phyloP scores from a whole-genome alignment of 2,113 vertebrate species.

The Dicrurus megarhynchus region DNA sequence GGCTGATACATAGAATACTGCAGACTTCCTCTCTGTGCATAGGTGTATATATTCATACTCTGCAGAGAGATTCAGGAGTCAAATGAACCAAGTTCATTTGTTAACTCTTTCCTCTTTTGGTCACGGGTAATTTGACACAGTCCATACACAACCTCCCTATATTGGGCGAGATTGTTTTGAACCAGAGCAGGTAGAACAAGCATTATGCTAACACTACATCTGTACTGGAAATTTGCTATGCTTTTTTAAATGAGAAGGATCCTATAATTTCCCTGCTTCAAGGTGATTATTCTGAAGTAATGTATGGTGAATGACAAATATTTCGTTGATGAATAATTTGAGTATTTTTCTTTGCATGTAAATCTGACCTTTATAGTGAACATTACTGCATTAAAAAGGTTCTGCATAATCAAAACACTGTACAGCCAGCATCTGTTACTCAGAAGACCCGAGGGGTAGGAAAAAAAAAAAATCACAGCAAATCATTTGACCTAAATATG shows the following conservation, averaged over 20 bases:
- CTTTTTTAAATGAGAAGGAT: neutral
- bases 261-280: neutral
- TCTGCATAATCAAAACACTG: slow-evolving; percentile 48
- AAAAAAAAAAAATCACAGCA: slow-evolving; percentile 34
- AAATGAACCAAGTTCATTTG: neutral
- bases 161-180: neutral
- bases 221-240: neutral
- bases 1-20: neutral
- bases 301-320: slow-evolving; percentile 51
- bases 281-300: slow-evolving; percentile 31
- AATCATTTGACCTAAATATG: slow-evolving; percentile 60
- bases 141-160: neutral
- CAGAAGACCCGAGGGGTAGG: slow-evolving; percentile 56
- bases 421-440: slow-evolving; percentile 66
- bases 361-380: slow-evolving; percentile 68
- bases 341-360: slow-evolving; percentile 47
- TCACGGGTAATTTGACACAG: neutral
- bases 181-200: neutral
- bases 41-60: neutral
- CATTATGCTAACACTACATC: neutral
- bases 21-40: neutral
- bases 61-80: neutral
- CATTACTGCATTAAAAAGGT: slow-evolving; percentile 53
- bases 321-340: slow-evolving; percentile 53
- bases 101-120: neutral